These are phyloP conservation scores for Leptarthrus brevirostris DNA, from an alignment of 2,888 invertebrate genomes.

Conservation along the genomic window DNA sequence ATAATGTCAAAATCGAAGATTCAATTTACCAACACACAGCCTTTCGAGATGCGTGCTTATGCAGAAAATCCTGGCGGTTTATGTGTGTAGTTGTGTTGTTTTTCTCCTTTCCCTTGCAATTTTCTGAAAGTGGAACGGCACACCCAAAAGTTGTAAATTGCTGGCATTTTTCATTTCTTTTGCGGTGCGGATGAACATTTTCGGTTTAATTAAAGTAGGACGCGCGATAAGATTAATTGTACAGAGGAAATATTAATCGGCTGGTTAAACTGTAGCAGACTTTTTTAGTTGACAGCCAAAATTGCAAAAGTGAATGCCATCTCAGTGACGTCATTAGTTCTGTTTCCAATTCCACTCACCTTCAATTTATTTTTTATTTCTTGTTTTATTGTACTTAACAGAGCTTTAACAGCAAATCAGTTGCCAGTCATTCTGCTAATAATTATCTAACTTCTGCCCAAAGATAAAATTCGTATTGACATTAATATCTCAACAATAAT, in stretches of 20 bases:
- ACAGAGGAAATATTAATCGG: too few species aligned
- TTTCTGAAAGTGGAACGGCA: slow-evolving; percentile 26
- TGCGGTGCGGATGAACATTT: too few species aligned
- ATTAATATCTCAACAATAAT: not conserved
- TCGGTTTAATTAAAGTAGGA: not conserved
- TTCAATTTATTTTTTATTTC: too few species aligned
- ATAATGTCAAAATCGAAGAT: slow-evolving; percentile 40
- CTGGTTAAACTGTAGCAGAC: too few species aligned
- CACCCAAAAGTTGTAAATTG: slow-evolving; percentile 11
- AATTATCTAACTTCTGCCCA: too few species aligned
- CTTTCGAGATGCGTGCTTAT: not conserved
- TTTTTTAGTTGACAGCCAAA: slow-evolving; percentile 5
- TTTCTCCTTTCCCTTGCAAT: slow-evolving; percentile 7
- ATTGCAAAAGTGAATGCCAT: slow-evolving; percentile 27
- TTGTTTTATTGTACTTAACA: too few species aligned
- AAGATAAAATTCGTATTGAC: too few species aligned
- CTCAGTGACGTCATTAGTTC: slow-evolving; percentile 9
- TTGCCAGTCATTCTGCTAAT: too few species aligned
- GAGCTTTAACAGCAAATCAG: too few species aligned
- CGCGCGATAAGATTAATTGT: not conserved
- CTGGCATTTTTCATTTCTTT: not conserved
- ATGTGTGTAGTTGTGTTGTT: slow-evolving; percentile 3
- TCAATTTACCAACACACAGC: slow-evolving; percentile 7
- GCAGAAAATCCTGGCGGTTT: slow-evolving; percentile 19
- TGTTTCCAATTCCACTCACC: not conserved